These are phyloP conservation scores for Gobionotothen gibberifrons DNA, from an alignment of 2,797 vertebrate species.

Conservation along the genomic window DNA sequence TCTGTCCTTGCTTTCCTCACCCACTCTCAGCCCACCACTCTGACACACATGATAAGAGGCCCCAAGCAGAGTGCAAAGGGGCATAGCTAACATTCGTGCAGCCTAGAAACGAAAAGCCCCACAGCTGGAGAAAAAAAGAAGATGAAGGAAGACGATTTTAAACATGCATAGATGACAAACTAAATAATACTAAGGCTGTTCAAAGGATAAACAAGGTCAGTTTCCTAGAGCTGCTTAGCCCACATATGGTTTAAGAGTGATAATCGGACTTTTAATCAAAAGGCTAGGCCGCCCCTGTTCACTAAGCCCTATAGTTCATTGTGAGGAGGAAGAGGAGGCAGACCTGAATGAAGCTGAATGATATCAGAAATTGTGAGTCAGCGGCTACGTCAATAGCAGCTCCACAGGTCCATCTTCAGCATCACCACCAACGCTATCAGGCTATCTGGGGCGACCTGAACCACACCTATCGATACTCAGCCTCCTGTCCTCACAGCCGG, in stretches of 20 bases:
- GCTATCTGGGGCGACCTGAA: conserved; percentile 46
- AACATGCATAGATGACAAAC: conserved; percentile 2
- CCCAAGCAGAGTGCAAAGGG: conserved; percentile 47
- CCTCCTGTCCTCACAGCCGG: conserved; percentile 29
- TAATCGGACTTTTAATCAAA: conserved; percentile 73
- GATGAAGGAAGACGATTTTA: neutral
- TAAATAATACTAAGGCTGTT: conserved; percentile 17
- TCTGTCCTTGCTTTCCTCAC: conserved; percentile 52
- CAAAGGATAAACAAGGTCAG: conserved; percentile 45
- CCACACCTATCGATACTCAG: conserved; percentile 44
- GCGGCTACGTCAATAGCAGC: conserved; percentile 51
- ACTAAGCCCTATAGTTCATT: conserved; percentile 53
- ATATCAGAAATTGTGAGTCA: conserved; percentile 58
- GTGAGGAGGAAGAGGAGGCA: conserved; percentile 45
- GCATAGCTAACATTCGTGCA: conserved; percentile 49
- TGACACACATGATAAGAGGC: conserved; percentile 64
- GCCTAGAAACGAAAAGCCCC: conserved; percentile 37
- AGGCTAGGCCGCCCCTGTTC: conserved; percentile 31
- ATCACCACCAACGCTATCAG: conserved; percentile 21
- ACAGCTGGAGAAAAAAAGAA: conserved; percentile 23
- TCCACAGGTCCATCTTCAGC: conserved; percentile 38
- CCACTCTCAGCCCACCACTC: conserved; percentile 60
- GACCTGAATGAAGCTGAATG: conserved; percentile 39
- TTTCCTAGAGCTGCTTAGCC: conserved; percentile 55
- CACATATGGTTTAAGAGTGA: conserved; percentile 46